Conservation (phyloP, 2,888 invertebrate species). For the Pseudococcus viburni region DNA sequence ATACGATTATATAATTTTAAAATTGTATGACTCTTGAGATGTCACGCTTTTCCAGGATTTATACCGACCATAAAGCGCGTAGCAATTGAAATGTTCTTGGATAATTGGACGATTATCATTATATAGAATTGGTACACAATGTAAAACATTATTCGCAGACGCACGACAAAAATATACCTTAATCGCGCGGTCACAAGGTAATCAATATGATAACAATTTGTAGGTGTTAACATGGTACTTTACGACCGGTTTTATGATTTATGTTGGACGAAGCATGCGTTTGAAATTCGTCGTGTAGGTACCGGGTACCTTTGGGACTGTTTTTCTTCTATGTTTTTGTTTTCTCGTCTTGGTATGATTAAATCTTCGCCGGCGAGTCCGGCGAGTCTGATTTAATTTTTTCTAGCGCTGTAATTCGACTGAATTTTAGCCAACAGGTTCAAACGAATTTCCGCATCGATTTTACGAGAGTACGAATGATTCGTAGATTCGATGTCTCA, state of each 20-base stretch:
- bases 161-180: constrained; percentile 7
- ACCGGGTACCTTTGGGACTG: neutral
- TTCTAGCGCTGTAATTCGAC: neutral
- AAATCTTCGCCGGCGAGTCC: neutral
- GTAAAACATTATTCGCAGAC: constrained; percentile 23
- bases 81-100: constrained; percentile 40
- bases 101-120: constrained; percentile 53
- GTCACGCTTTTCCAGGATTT: constrained; percentile 55
- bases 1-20: constrained; percentile 35
- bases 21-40: constrained; percentile 42
- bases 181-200: constrained; percentile 41
- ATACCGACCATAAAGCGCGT: constrained; percentile 44
- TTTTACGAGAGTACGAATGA: constrained; percentile 3
- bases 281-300: neutral
- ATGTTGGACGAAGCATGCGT: neutral
- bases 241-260: constrained; percentile 52
- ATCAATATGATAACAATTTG: constrained; percentile 29
- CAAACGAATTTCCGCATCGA: neutral
- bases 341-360: neutral
- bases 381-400: neutral
- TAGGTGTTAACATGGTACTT: constrained; percentile 42
- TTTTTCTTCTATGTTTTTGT: neutral
- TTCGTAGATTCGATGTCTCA: neutral
- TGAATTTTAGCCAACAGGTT: neutral
- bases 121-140: constrained; percentile 25